These are phyloP conservation scores for Heliconius hewitsoni DNA, from an alignment of 1,140 invertebrate genomes.

Conservation along the genomic window DNA sequence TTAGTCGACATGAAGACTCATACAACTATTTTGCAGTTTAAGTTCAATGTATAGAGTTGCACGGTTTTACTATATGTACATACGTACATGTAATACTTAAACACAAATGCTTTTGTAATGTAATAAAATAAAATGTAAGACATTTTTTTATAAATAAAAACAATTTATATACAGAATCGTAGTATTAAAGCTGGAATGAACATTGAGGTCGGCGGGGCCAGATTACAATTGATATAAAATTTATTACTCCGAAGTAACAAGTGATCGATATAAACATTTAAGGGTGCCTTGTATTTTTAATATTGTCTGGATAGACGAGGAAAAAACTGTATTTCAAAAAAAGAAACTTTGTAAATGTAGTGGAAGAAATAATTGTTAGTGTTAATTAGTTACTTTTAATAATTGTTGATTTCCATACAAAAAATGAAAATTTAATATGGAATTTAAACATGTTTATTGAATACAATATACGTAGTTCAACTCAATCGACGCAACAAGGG, in stretches of 20 bases:
- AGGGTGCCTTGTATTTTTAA: neutral
- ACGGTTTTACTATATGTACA: neutral
- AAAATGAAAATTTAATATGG: too few species aligned
- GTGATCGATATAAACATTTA: conserved; percentile 7
- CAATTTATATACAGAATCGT: neutral
- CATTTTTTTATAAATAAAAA: neutral
- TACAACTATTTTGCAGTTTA: too few species aligned
- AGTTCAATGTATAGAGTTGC: too few species aligned
- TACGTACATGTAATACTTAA: neutral
- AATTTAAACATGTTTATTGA: too few species aligned
- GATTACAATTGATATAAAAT: conserved; percentile 44
- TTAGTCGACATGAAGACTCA: too few species aligned
- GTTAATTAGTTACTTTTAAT: too few species aligned
- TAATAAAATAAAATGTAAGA: neutral
- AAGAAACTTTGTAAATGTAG: neutral
- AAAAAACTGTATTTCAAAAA: neutral
- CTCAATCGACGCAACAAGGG: too few species aligned
- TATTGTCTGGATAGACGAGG: neutral
- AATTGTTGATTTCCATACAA: too few species aligned
- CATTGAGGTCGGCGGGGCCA: conserved; percentile 14
- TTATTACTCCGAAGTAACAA: conserved; percentile 13
- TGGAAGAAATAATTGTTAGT: neutral
- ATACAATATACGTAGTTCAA: too few species aligned
- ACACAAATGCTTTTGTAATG: neutral
- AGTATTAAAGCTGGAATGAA: conserved; percentile 4